phyloP scores from a whole-genome alignment of 2,888 invertebrate genomes.

The Eremobia ochroleuca region DNA sequence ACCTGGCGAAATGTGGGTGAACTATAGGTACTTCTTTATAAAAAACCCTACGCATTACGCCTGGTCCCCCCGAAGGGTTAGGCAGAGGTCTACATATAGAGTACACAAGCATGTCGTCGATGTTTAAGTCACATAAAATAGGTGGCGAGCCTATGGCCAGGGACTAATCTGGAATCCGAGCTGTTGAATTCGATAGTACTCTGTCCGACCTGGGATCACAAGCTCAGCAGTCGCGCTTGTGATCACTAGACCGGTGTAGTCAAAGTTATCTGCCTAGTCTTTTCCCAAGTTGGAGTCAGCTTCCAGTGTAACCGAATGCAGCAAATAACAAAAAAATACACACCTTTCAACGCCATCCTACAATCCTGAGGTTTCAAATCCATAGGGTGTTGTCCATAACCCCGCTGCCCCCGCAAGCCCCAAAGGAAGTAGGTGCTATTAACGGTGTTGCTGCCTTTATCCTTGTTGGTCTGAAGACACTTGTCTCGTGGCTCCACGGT shows the following conservation, averaged over 20 bases:
- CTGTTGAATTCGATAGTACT: neutral
- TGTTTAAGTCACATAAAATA: neutral
- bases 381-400: constrained; percentile 90
- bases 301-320: neutral
- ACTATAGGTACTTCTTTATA: neutral
- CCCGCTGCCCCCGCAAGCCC: constrained; percentile 90
- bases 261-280: neutral
- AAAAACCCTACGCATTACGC: neutral
- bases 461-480: constrained; percentile 80
- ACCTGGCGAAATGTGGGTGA: neutral
- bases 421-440: constrained; percentile 84
- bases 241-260: neutral
- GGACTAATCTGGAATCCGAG: neutral
- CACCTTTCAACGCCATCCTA: constrained; percentile 66
- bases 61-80: neutral
- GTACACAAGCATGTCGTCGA: neutral
- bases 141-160: neutral
- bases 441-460: constrained; percentile 77
- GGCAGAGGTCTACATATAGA: neutral
- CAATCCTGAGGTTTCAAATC: constrained; percentile 70
- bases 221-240: neutral
- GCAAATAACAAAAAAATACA: neutral
- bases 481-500: constrained; percentile 88
- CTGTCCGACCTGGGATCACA: neutral
- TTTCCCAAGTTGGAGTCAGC: neutral